Evolutionary conservation across 2,888 invertebrate species (phyloP), one percentile per base, ranked within the genome.

Genomic region (Diarsia brunnea): DNA sequence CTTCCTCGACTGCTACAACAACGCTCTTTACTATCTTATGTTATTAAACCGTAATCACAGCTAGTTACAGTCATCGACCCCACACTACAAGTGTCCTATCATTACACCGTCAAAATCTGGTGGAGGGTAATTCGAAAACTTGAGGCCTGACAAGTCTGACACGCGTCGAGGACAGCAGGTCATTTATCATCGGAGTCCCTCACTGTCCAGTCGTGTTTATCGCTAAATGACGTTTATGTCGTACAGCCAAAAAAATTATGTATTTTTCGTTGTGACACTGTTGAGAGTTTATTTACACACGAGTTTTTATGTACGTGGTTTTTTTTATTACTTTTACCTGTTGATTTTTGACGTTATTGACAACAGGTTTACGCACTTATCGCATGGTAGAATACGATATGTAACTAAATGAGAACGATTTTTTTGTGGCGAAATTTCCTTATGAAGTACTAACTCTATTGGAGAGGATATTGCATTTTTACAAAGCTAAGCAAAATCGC

Each of bases 101-200:
- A 77, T 73, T 61, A 69, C 21, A 31, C 73, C 24, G 74, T 82
- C 84, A 79, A 69, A 84, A 79, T 78, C 87, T 82, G 58, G 65
- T 55, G 12, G 73, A 69, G 63, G 63, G 69, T 84, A 76, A 80
- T 84, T 82, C 70, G 78, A 76, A 85, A 86, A 84, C 73, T 84
- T 86, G 78, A 82, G 65, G 80, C 74, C 16, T 75, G 84, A 84
- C 84, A 79, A 67, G 69, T n/a, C 68, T 65, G 85, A 84, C 82
- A 78, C 75, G 75, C 74, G 70, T 84, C 71, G 77, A 75, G 82
- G 69, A 73, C 72, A 78, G 66, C 77, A 65, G 49, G 65, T 81
- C 78, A 86, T 86, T 86, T 85, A 83, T 86, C 86, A 87, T 83
- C 16, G 65, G 49, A 73, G 76, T 66, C 78, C 69, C 78, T 87